Conservation (phyloP, 2,113 vertebrate genomes). For the Girardinichthys multiradiatus region DNA sequence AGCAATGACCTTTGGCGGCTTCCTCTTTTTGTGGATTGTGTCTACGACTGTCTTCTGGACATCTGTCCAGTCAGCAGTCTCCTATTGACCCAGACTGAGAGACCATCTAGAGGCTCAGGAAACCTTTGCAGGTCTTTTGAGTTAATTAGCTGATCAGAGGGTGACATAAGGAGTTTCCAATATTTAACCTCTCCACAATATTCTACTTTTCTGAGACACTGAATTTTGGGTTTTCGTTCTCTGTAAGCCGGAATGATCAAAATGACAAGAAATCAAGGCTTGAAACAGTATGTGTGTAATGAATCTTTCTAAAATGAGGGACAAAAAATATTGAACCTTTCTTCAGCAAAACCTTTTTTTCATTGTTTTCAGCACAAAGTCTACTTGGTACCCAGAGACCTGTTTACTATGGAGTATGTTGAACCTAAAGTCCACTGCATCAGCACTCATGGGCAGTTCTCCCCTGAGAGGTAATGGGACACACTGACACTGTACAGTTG, state of each 20-base stretch:
- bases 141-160: neutral
- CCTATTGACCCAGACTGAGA: no score
- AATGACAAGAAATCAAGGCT: neutral
- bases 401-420: slow-evolving; percentile 87
- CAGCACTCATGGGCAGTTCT: slow-evolving; percentile 85
- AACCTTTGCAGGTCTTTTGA: no score
- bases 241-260: no score
- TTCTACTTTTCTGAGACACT: no score
- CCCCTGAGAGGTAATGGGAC: slow-evolving; percentile 83
- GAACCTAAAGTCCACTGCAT: slow-evolving; percentile 87
- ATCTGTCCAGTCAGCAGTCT: no score
- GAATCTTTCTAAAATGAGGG: neutral
- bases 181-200: neutral
- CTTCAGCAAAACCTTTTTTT: neutral
- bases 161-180: neutral
- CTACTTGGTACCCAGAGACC: slow-evolving; percentile 83
- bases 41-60: no score
- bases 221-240: no score
- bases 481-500: neutral
- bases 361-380: slow-evolving; percentile 83
- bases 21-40: no score
- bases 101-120: no score
- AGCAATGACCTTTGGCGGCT: no score
- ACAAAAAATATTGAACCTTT: neutral
- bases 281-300: no score